Conservation (phyloP, 2,888 invertebrate genomes). For the Rotaria socialis region DNA sequence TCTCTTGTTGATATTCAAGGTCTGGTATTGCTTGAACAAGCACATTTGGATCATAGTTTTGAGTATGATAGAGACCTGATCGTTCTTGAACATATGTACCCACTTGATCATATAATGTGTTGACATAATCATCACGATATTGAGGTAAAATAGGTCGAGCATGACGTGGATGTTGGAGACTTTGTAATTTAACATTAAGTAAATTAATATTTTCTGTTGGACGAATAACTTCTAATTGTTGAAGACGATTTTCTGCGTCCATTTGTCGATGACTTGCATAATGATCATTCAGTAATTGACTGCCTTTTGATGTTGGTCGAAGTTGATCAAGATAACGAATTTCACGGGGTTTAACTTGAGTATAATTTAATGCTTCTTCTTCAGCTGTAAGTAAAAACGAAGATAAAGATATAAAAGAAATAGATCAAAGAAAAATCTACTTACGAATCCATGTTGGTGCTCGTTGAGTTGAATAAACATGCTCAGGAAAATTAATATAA, state of each 20-base stretch:
- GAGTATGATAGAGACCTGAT: slow-evolving; percentile 40
- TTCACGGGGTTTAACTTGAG: background rate
- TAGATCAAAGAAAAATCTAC: background rate
- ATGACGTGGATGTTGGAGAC: slow-evolving; percentile 39
- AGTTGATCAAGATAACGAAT: background rate
- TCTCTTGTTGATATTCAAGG: slow-evolving; percentile 20
- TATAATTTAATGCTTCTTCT: background rate
- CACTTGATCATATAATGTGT: slow-evolving; percentile 43
- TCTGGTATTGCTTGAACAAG: slow-evolving; percentile 40
- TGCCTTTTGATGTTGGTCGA: background rate
- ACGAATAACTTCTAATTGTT: slow-evolving; percentile 39
- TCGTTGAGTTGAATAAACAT: slow-evolving; percentile 16
- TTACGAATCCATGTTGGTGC: background rate
- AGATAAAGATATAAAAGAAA: background rate
- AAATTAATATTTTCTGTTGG: slow-evolving; percentile 28
- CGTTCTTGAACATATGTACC: slow-evolving; percentile 42
- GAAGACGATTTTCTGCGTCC: slow-evolving; percentile 39
- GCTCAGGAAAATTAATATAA: slow-evolving; percentile 53
- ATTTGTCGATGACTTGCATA: slow-evolving; percentile 41
- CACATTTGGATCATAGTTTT: slow-evolving; percentile 39
- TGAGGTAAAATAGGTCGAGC: slow-evolving; percentile 44
- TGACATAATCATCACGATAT: slow-evolving; percentile 41
- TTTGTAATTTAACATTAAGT: slow-evolving; percentile 14
- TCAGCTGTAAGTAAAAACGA: background rate
- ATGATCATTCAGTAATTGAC: slow-evolving; percentile 37